Conservation (phyloP, 2,113 vertebrate species). For the Gallinago undulata region DNA sequence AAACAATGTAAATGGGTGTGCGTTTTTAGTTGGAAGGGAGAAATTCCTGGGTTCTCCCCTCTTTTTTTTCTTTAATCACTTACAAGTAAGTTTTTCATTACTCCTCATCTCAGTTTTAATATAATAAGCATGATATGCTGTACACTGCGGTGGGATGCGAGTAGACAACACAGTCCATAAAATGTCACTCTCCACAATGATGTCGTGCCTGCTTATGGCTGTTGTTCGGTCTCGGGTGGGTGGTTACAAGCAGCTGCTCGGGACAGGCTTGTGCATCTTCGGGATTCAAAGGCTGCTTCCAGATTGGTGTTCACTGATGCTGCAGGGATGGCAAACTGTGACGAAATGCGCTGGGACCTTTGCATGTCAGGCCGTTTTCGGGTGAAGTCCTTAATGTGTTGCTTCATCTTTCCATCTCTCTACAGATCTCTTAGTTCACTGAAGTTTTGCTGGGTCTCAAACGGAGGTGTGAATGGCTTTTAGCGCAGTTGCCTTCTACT, state of each 20-base stretch:
- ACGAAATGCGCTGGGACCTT: not conserved
- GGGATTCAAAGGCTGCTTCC: not conserved
- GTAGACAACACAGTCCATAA: not conserved
- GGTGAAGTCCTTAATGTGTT: not conserved
- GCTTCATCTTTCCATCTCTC: not conserved
- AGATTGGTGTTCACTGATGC: not conserved
- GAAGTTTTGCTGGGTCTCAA: not conserved
- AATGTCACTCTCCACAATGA: not conserved
- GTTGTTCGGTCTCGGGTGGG: not conserved
- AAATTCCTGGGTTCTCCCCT: not conserved
- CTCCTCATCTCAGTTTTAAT: not conserved
- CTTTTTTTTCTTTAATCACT: not conserved
- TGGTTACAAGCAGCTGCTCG: not conserved
- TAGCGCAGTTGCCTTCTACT: not conserved
- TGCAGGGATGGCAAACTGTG: not conserved
- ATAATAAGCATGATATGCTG: not conserved
- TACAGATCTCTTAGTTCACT: not conserved
- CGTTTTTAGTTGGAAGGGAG: conserved; percentile 5
- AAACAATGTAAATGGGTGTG: conserved; percentile 49
- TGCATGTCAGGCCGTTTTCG: not conserved
- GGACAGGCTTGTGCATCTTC: not conserved
- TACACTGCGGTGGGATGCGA: not conserved
- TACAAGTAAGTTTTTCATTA: not conserved
- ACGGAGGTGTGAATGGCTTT: not conserved
- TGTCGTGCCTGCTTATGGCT: not conserved